phyloP scores from a whole-genome alignment of 2,888 invertebrate genomes.

The Cryptocheilus praepositus region DNA sequence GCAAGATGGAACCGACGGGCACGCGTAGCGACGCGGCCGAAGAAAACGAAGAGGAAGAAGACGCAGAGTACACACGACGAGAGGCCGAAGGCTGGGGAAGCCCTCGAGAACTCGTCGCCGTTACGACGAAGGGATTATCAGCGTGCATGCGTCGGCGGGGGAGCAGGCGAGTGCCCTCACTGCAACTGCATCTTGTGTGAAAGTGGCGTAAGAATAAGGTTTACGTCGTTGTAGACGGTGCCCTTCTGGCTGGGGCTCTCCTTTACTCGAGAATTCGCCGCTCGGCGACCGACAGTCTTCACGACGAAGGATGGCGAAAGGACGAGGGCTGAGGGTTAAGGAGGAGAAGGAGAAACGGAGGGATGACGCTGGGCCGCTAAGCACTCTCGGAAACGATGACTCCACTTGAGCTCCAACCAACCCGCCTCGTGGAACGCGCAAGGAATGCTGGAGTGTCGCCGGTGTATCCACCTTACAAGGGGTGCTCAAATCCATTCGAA shows the following conservation, averaged over 20 bases:
- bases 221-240: slow-evolving; percentile 57
- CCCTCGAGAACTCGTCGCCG: slow-evolving; percentile 52
- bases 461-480: slow-evolving; percentile 64
- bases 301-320: slow-evolving; percentile 46
- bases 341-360: slow-evolving; percentile 45
- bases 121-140: slow-evolving; percentile 56
- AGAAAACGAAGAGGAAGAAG: slow-evolving; percentile 36
- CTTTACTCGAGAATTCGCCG: slow-evolving; percentile 54
- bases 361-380: slow-evolving; percentile 64
- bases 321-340: slow-evolving; percentile 48
- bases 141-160: slow-evolving; percentile 26
- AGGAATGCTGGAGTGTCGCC: slow-evolving; percentile 66
- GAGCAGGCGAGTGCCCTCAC: slow-evolving; percentile 54
- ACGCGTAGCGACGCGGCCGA: slow-evolving; percentile 21
- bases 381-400: slow-evolving; percentile 69
- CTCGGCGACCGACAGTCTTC: slow-evolving; percentile 33
- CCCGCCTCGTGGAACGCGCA: slow-evolving; percentile 58
- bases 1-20: not conserved
- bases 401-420: slow-evolving; percentile 67
- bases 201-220: slow-evolving; percentile 75
- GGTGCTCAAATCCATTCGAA: slow-evolving; percentile 55
- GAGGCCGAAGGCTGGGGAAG: slow-evolving; percentile 23
- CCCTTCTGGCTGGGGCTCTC: slow-evolving; percentile 56
- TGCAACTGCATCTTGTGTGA: slow-evolving; percentile 68
- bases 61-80: slow-evolving; percentile 22